Evolutionary conservation across 2,888 invertebrate species (phyloP).

Genomic region (Nowickia ferox): DNA sequence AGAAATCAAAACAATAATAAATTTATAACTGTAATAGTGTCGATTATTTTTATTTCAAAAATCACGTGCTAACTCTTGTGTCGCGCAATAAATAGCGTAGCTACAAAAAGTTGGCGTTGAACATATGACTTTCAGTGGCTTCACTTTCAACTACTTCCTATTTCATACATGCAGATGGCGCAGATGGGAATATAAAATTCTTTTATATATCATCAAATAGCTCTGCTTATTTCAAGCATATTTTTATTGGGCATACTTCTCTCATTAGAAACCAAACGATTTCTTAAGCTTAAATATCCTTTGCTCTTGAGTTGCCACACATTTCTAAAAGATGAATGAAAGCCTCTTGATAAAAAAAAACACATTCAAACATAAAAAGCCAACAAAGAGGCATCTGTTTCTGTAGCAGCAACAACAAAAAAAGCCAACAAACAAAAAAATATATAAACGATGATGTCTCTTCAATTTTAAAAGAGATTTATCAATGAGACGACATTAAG

Average conservation of each 20-base stretch:
- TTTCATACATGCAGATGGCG: too few relatives aligned
- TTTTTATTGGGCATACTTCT: conserved; percentile 3
- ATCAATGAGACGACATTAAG: conserved; percentile 70
- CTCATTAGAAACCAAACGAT: conserved; percentile 30
- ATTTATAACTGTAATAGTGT: too few relatives aligned
- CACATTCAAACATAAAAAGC: neutral
- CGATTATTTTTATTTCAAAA: too few relatives aligned
- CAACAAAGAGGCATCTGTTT: conserved; percentile 53
- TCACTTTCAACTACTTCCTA: too few relatives aligned
- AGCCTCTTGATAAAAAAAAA: conserved; percentile 35
- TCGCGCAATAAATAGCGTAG: too few relatives aligned
- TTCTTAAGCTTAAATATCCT: conserved; percentile 29
- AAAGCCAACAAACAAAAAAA: neutral
- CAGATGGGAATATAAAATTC: neutral
- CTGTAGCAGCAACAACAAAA: neutral
- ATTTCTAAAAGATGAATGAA: conserved; percentile 66
- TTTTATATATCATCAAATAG: too few relatives aligned
- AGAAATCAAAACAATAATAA: too few relatives aligned
- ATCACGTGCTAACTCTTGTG: too few relatives aligned
- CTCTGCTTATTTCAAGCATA: neutral
- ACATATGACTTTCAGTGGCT: too few relatives aligned
- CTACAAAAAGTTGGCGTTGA: too few relatives aligned
- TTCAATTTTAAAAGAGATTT: conserved; percentile 59
- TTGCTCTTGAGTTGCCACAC: conserved; percentile 47
- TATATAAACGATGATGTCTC: conserved; percentile 18